A percentile compares a stretch with the other conserved stretches of the same genome.
Conservation (phyloP, 2,113 vertebrate species). For the Dipodomys stephensi region DNA sequence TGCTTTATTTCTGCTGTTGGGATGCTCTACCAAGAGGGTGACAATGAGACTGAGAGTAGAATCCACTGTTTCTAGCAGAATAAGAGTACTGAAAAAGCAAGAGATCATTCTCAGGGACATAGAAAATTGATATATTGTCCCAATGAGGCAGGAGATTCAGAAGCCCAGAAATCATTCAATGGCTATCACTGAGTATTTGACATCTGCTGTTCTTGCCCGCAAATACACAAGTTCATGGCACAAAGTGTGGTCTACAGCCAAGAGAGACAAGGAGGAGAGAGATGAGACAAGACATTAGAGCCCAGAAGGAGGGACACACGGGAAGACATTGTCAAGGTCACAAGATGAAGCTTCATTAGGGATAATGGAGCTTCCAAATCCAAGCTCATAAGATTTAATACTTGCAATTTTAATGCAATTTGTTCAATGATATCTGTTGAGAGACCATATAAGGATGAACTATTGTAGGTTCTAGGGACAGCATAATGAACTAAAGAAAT, state of each 20-base stretch:
- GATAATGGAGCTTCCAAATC: not conserved
- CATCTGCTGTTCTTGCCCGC: not conserved
- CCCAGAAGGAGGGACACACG: not conserved
- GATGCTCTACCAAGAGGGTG: no score
- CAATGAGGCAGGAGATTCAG: not conserved
- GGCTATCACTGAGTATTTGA: not conserved
- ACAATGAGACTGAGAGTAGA: not conserved
- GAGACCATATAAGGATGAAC: not conserved
- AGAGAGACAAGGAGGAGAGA: not conserved
- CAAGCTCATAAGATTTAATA: not conserved
- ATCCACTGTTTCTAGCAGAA: not conserved
- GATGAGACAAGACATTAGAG: not conserved
- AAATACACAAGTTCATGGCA: not conserved
- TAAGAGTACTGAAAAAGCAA: not conserved
- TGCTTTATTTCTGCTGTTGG: not conserved
- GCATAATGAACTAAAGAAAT: not conserved
- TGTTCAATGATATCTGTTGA: not conserved
- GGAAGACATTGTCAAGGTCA: not conserved
- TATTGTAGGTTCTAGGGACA: not conserved
- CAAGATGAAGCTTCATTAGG: not conserved
- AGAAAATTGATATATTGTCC: not conserved
- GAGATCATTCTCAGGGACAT: no score
- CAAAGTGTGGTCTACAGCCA: not conserved
- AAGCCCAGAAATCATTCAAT: not conserved
- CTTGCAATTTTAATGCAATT: not conserved